Base-by-base conservation (phyloP, 2,797 vertebrate genomes). In the Lerista edwardsae region DNA sequence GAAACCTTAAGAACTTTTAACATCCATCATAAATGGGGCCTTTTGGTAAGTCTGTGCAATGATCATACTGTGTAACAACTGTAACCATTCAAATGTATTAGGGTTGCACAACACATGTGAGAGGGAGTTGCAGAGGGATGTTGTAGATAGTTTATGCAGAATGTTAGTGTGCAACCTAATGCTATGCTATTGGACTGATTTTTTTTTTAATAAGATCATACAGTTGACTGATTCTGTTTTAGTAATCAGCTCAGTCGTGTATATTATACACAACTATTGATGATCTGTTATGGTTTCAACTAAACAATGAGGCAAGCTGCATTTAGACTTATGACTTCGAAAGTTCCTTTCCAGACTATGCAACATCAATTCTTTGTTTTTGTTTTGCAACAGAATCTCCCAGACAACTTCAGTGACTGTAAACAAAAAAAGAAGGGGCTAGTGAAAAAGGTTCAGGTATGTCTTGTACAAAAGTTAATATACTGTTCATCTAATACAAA, bases 351-450 rank as follows among this genome's bases (percentile, higher is more conserved):
- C 75, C 88, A 23, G 1, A 47, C 76, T 51, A 81, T 84, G 14
- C 67, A 89, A 65, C 80, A 85, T 92, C 83, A 88, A 23, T 36
- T 71, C n/a, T 47, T 9, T 94, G 82, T 91, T 62, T 90, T 90
- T 94, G 51, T 91, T 90, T 92, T 95, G 89, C 84, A 90, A 87
- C 95, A 99, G 98, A 96, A 14, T 92, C 68, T 98, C 69, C 98
- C 98, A 89, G 98, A 99, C 34, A 97, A 98, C 93, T 98, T 98
- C 92, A 97, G 90, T 89, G 98, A 98, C 88, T 98, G 97, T 94
- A 97, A 90, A 92, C 93, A 97, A 91, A 99, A 98, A 94, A 98
- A 97, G 94, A 99, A 98, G 83, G 96, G 96, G 5, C 96, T 99
- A 84, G 96, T 99, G 79, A 98, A 98, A 95, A 97, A 95, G 29